Conservation (phyloP, 1,140 invertebrate species). For the Drosophila kanapiae region DNA sequence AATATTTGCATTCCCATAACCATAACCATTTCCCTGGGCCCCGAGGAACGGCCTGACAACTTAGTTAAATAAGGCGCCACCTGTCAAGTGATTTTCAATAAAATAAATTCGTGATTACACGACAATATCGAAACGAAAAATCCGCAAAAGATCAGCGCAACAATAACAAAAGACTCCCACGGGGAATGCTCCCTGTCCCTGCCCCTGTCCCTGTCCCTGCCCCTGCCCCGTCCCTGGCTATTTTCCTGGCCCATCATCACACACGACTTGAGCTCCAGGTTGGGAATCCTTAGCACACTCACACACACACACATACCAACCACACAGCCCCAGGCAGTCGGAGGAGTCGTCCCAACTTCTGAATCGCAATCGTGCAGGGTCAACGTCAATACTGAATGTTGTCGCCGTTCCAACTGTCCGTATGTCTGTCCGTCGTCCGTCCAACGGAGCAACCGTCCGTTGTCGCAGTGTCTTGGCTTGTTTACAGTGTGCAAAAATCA, state of each 20-base stretch:
- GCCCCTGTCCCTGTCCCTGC: neutral
- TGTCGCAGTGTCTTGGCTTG: conserved; percentile 70
- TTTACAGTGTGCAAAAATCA: conserved; percentile 85
- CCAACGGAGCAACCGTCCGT: conserved; percentile 17
- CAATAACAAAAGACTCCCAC: conserved; percentile 84
- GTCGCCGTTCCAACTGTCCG: conserved; percentile 50
- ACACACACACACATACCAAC: conserved; percentile 15
- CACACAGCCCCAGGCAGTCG: conserved; percentile 20
- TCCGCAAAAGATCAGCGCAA: conserved; percentile 71
- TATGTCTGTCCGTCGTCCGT: conserved; percentile 36
- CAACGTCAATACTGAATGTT: conserved; percentile 75
- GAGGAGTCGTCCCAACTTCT: conserved; percentile 65
- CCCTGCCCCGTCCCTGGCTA: neutral
- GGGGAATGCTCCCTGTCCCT: conserved; percentile 49
- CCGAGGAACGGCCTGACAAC: conserved; percentile 61
- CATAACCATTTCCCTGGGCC: conserved; percentile 24
- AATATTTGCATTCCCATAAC: conserved; percentile 41
- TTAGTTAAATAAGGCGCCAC: conserved; percentile 84
- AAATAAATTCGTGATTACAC: conserved; percentile 85
- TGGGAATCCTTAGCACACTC: conserved; percentile 62
- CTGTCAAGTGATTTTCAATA: conserved; percentile 85
- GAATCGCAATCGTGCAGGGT: conserved; percentile 82
- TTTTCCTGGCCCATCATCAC: conserved; percentile 55
- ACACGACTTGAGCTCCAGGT: conserved; percentile 66
- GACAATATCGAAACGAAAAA: conserved; percentile 79